Base-by-base conservation (phyloP, 2,888 invertebrate species). In the Beris morrisii region DNA sequence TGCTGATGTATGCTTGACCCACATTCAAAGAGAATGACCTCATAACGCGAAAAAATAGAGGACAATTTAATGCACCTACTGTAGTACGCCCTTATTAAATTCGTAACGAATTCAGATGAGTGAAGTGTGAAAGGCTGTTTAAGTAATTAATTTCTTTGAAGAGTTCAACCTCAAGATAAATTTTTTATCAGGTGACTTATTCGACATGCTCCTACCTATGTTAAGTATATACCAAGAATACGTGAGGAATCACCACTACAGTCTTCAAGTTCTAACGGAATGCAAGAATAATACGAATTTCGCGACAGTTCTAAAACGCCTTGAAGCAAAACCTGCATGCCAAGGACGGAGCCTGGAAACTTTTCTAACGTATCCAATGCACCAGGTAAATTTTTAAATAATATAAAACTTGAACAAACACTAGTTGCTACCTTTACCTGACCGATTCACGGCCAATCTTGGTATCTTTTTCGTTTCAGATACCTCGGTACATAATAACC, bases 131-230 rank as follows among this genome's bases (percentile, higher is more conserved):
- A 38, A 1, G 3, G 22, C 3, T 22, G 2, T 22, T 22, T 22
- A 22, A 22, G 3, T 22, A 22, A 22, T 22, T 22, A 22, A 22
- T 22, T 22, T 22, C 22, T 22, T 22, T 22, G 22, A 22, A 22
- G 22, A 22, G 22, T 22, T 22, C 22, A 22, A 22, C 22, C 22
- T 22, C 22, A 22, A 2, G 22, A 22, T 22, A 22, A 1, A 22
- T 22, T 22, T 22, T 22, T 22, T 52, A 50, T 71, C 83, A 93
- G 94, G 94, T 77, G 95, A 95, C 82, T 84, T 95, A 76, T 95
- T 95, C 84, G 93, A 95, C 81, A 95, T 95, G 93, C 84, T 95
- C 74, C 85, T 95, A 71, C 95, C 95, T 61, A 95, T 95, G 95
- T 83, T 95, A 81, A 92, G 91, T 74, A 95, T 95, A 77, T 95